These are phyloP conservation scores for Poeciliopsis gracilis DNA, from an alignment of 2,797 vertebrate species.

Conservation along the genomic window DNA sequence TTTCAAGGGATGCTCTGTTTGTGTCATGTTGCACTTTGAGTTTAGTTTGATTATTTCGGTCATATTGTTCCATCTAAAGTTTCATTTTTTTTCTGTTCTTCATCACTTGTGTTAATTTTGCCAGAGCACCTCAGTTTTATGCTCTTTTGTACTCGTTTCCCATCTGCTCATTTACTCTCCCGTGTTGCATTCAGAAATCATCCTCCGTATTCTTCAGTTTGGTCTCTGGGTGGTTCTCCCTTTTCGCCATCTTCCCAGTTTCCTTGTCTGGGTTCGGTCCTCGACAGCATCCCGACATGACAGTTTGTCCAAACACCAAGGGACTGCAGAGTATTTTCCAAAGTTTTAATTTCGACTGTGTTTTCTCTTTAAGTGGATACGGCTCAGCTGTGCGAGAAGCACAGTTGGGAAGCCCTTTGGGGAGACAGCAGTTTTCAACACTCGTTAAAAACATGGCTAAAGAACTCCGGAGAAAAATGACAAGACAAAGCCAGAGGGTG, in stretches of 20 bases:
- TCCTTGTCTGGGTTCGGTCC: neutral
- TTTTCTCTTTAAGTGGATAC: neutral
- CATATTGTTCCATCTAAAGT: neutral
- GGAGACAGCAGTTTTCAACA: conserved; percentile 2
- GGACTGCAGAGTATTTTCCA: neutral
- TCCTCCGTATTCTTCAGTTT: neutral
- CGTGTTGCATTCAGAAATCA: neutral
- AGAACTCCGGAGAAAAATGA: conserved; percentile 31
- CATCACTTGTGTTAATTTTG: neutral
- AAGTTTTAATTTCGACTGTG: neutral
- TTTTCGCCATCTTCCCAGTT: neutral
- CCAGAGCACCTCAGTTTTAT: neutral
- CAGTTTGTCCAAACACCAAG: neutral
- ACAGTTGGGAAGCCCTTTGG: neutral
- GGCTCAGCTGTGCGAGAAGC: conserved; percentile 2
- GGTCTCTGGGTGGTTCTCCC: neutral
- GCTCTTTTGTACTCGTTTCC: neutral
- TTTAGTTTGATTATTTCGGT: neutral
- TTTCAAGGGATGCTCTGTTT: neutral
- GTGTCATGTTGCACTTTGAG: neutral
- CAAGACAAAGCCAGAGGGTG: conserved; percentile 26
- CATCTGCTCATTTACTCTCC: neutral
- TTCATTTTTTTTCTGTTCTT: neutral
- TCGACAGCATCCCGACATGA: neutral
- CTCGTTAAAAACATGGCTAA: neutral